Conservation (phyloP, 2,113 vertebrate species). For the Ginglymostoma cirratum region DNA sequence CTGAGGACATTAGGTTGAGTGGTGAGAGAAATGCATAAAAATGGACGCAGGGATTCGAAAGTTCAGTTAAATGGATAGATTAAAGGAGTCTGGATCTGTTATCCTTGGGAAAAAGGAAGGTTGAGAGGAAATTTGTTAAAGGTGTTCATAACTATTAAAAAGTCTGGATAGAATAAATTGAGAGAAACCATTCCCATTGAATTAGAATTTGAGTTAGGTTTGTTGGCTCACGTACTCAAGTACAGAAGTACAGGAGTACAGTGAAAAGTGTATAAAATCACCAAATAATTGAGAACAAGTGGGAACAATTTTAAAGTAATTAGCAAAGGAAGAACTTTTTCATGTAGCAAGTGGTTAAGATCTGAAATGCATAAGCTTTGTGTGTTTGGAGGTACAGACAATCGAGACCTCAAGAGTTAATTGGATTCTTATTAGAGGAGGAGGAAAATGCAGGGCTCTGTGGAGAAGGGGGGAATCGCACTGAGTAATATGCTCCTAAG, state of each 20-base stretch:
- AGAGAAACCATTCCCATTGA: too few relatives aligned
- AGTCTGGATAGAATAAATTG: too few relatives aligned
- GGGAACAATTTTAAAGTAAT: too few relatives aligned
- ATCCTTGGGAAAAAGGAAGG: not conserved
- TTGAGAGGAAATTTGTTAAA: not conserved
- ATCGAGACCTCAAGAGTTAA: not conserved
- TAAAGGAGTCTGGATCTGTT: not conserved
- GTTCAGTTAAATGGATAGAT: not conserved
- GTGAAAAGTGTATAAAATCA: too few relatives aligned
- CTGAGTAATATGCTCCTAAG: not conserved
- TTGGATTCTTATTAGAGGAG: not conserved
- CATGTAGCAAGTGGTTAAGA: not conserved
- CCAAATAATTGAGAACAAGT: too few relatives aligned
- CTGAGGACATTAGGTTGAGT: too few relatives aligned
- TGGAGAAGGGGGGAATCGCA: not conserved
- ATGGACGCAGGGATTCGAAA: not conserved
- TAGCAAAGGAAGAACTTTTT: not conserved
- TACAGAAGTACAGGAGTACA: too few relatives aligned
- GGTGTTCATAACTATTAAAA: too few relatives aligned
- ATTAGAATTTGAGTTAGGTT: too few relatives aligned
- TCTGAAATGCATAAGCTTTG: not conserved
- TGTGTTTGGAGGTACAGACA: not conserved
- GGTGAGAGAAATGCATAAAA: not conserved
- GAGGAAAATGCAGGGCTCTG: not conserved
- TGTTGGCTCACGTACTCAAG: too few relatives aligned